Evolutionary conservation across 2,113 vertebrate genomes (phyloP).

Genomic region (Macrotus californicus): DNA sequence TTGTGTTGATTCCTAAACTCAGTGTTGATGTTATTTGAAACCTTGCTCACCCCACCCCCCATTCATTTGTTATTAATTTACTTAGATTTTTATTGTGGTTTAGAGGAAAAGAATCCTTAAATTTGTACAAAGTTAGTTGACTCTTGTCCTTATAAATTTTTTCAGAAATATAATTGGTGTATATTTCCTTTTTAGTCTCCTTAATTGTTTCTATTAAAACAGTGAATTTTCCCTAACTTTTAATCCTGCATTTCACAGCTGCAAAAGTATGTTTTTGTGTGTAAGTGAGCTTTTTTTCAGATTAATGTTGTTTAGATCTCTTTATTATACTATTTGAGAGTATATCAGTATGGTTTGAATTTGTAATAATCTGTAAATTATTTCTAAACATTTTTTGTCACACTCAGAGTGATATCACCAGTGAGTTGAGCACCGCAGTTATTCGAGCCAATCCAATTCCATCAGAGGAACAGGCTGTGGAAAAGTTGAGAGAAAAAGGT

Average conservation of each 20-base stretch:
- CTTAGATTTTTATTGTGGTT: conserved; percentile 6
- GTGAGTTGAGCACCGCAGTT: conserved; percentile 92
- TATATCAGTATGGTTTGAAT: neutral
- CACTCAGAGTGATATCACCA: conserved; percentile 81
- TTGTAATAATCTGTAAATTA: neutral
- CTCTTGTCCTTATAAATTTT: neutral
- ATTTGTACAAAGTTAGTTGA: neutral
- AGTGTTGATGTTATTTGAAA: neutral
- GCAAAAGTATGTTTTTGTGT: neutral
- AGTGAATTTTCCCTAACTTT: neutral
- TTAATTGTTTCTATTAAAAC: neutral
- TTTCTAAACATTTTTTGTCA: neutral
- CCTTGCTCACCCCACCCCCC: rapidly evolving
- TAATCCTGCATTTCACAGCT: neutral
- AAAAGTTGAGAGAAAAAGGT: conserved; percentile 37
- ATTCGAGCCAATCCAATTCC: conserved; percentile 88
- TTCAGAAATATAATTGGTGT: neutral
- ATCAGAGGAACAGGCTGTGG: conserved; percentile 69
- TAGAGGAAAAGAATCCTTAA: neutral
- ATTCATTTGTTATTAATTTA: neutral
- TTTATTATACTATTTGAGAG: neutral
- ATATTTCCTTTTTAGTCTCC: neutral
- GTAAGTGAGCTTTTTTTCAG: neutral
- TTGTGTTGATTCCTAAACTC: too few relatives aligned
- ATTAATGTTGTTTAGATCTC: neutral